Evolutionary conservation across 1,140 invertebrate genomes (phyloP).

Genomic region (Drosophila azteca): DNA sequence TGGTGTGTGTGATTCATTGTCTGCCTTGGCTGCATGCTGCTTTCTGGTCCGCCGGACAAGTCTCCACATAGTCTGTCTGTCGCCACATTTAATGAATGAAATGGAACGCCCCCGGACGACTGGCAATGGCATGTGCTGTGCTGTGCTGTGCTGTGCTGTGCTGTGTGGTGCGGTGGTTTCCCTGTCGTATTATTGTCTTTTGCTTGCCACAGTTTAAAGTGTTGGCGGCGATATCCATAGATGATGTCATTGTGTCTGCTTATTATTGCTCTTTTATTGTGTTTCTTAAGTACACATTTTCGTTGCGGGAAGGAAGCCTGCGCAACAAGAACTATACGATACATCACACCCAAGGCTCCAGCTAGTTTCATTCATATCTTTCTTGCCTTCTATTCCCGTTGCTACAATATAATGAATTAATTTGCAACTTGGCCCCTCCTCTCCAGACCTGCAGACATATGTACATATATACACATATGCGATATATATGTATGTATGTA

Average conservation of each 20-base stretch:
- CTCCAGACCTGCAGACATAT: slow-evolving; percentile 10
- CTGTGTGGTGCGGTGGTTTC: slow-evolving; percentile 19
- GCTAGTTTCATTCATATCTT: slow-evolving; percentile 75
- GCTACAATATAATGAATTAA: slow-evolving; percentile 46
- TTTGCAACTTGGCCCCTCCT: slow-evolving; percentile 24
- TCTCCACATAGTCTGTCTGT: slow-evolving; percentile 68
- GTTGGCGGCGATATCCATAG: slow-evolving; percentile 50
- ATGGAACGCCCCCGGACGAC: slow-evolving; percentile 58
- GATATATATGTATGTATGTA: background rate
- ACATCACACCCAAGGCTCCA: slow-evolving; percentile 47
- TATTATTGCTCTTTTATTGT: slow-evolving; percentile 43
- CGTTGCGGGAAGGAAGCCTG: slow-evolving; percentile 12
- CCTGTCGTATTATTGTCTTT: slow-evolving; percentile 45
- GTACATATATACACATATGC: too few relatives aligned
- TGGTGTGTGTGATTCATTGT: too few relatives aligned
- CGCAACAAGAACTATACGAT: slow-evolving; percentile 29
- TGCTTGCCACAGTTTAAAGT: slow-evolving; percentile 70
- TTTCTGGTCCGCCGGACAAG: slow-evolving; percentile 19
- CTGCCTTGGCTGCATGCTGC: background rate
- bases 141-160: background rate
- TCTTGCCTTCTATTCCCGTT: slow-evolving; percentile 33
- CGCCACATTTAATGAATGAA: slow-evolving; percentile 80
- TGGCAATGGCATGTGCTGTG: slow-evolving; percentile 20
- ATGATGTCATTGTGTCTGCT: slow-evolving; percentile 69
- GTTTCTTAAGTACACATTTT: slow-evolving; percentile 42